Evolutionary conservation across 2,888 invertebrate genomes (phyloP), one percentile per base, ranked within the genome.

Genomic region (Slavum lentiscoides): DNA sequence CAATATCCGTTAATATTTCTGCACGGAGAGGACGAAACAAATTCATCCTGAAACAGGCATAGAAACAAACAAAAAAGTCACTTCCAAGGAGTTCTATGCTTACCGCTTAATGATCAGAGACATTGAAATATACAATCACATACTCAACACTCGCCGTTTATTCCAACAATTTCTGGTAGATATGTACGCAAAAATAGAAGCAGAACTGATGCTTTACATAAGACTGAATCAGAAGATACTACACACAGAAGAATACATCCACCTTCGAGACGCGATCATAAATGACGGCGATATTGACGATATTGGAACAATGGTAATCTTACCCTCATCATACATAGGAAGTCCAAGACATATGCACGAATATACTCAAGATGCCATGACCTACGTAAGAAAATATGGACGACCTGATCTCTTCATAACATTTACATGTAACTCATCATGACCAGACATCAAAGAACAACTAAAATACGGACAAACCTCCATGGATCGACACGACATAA

Each of bases 171-270:
- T 19, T 55, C 21, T 70, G 9, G 68, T 68, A 5, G 68, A 68
- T 19, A 43, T 43, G 19, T 86, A 85, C 83, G 85, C 84, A 0
- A 86, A 86, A 83, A 84, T 86, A 21, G 86, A 87, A 82, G 84
- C 84, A 19, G 85, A 86, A 68, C 83, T 85, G 8, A 82, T 86
- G 37, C 82, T 23, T 17, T 70, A 17, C 7, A 58, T 70, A 6
- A 23, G n/a, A 23, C 19, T 30, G 17, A 70, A 70, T 15, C 55
- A 70, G 55, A 13, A 4, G 4, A 53, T 55, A 30, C 15, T 70
- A 15, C 19, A 49, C 13, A 23, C 59, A 2, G 69, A 70, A n/a
- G 30, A 21, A 17, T 61, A 73, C 11, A 39, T 62, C 13, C 59
- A 73, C 61, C 15, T 73, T 1, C 39, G 39, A 61, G 73, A 73